Percentiles rank a stretch among this genome's conserved stretches.
phyloP scores from a whole-genome alignment of 2,113 vertebrate species.

The Acanthochromis polyacanthus region DNA sequence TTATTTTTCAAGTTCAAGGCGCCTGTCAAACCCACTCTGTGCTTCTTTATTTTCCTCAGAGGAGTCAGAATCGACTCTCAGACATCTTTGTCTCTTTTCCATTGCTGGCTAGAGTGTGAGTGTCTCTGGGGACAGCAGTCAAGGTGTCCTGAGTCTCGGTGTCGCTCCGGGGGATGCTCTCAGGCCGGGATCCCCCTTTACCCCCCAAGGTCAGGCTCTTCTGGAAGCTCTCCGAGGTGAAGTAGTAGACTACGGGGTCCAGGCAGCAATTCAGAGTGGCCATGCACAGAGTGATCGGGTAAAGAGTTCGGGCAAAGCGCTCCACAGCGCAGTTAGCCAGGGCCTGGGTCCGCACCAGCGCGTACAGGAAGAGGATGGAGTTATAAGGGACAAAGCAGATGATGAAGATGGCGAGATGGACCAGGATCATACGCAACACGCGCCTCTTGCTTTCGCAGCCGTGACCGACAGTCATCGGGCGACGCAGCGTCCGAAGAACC shows the following conservation, averaged over 20 bases:
- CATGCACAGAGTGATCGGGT: slow-evolving; percentile 95
- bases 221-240: slow-evolving; percentile 98
- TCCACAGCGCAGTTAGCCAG: slow-evolving; percentile 93
- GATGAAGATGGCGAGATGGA: slow-evolving; percentile 95
- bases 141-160: slow-evolving; percentile 84
- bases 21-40: slow-evolving; percentile 29
- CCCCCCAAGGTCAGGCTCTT: slow-evolving; percentile 92
- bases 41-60: background rate
- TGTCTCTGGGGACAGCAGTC: slow-evolving; percentile 57
- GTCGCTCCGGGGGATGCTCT: slow-evolving; percentile 88
- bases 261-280: slow-evolving; percentile 97
- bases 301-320: slow-evolving; percentile 93
- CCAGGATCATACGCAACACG: slow-evolving; percentile 95
- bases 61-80: slow-evolving; percentile 77
- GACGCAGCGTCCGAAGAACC: slow-evolving; percentile 93
- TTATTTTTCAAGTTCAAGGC: slow-evolving; percentile 37
- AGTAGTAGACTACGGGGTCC: slow-evolving; percentile 98
- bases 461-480: slow-evolving; percentile 90
- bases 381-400: slow-evolving; percentile 98
- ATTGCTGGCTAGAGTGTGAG: slow-evolving; percentile 86
- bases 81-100: slow-evolving; percentile 85
- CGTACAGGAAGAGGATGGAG: slow-evolving; percentile 95
- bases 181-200: slow-evolving; percentile 86
- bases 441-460: slow-evolving; percentile 95
- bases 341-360: slow-evolving; percentile 93